Base-by-base conservation (phyloP, 2,888 invertebrate genomes). In the Drosophila crucigera region DNA sequence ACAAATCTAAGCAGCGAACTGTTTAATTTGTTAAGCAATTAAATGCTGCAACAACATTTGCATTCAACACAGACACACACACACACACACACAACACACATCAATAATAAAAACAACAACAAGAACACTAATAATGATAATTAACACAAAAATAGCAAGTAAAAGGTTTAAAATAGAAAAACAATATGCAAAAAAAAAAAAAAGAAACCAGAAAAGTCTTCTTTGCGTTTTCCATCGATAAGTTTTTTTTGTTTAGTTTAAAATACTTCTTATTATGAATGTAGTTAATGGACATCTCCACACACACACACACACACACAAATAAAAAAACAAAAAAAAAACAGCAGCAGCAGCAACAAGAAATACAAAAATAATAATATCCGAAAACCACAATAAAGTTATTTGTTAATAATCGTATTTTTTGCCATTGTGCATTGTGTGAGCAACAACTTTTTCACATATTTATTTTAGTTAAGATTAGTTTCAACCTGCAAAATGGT, bases 111-210 rank as follows among this genome's bases (percentile, higher is more conserved):
- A 19, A 31, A 16, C 61, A 58, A 68, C n/a, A 5, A n/a, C 25
- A 47, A 52, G 14, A 67, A 43, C 49, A 73, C 69, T 80, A 82
- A 84, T 76, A 86, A 81, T 89, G 83, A 89, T 83, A 87, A 83
- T 87, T 83, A 75, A 72, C 39, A 39, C n/a, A 74, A 73, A 84
- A 84, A 79, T 84, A 86, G 80, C 61, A 52, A 70, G 66, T 77
- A 81, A 79, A 69, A 69, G 68, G 80, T 73, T 73, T 79, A 30
- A 33, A 53, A 53, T 53, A 53, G 53, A 28, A 39, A 25, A 39
- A 69, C 64, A 67, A 71, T 68, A 71, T 52, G 58, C 72, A 68
- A 67, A 72, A 25, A 1, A 25, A 25, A 1, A 25, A 70, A 70
- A 37, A 69, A 59, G 61, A 73, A 62, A 66, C 49, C 73, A 69